Evolutionary conservation across 1,140 invertebrate genomes (phyloP).

Genomic region (Megalopta genalis): DNA sequence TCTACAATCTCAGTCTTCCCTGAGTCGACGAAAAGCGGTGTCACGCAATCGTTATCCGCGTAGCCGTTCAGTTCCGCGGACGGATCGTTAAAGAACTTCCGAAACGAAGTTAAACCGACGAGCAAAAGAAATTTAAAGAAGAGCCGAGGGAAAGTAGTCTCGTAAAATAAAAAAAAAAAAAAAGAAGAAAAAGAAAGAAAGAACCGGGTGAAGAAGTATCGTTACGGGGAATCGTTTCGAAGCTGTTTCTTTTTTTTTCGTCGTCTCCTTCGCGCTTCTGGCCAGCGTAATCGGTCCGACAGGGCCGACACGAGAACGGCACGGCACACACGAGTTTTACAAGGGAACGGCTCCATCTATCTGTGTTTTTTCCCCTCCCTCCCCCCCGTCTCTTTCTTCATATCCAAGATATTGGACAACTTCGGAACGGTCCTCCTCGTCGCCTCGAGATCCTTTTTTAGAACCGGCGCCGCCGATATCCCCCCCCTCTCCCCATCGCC

Average conservation of each 20-base stretch:
- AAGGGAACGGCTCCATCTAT: background rate
- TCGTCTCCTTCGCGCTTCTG: background rate
- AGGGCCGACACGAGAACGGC: background rate
- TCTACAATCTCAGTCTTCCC: no score
- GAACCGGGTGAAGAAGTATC: background rate
- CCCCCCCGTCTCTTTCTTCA: no score
- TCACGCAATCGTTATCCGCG: no score
- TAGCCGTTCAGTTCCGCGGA: no score
- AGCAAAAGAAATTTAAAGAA: slow-evolving; percentile 12
- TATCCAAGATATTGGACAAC: slow-evolving; percentile 47
- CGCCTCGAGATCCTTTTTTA: background rate
- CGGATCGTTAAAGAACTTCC: background rate
- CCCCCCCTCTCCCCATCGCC: no score
- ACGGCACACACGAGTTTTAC: slow-evolving; percentile 6
- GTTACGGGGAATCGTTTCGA: slow-evolving; percentile 1
- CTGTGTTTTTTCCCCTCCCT: background rate
- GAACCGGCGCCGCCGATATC: background rate
- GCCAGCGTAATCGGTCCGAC: background rate
- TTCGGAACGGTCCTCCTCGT: slow-evolving; percentile 7
- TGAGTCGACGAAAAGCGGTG: no score
- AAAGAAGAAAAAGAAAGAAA: no score
- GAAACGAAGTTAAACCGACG: background rate
- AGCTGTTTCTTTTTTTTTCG: background rate
- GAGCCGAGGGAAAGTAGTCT: slow-evolving; percentile 8
- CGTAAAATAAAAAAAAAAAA: no score